Percentiles rank a stretch among this genome's conserved stretches.
These are phyloP conservation scores for Heterotis niloticus DNA, from an alignment of 2,113 vertebrate genomes.

Conservation along the genomic window DNA sequence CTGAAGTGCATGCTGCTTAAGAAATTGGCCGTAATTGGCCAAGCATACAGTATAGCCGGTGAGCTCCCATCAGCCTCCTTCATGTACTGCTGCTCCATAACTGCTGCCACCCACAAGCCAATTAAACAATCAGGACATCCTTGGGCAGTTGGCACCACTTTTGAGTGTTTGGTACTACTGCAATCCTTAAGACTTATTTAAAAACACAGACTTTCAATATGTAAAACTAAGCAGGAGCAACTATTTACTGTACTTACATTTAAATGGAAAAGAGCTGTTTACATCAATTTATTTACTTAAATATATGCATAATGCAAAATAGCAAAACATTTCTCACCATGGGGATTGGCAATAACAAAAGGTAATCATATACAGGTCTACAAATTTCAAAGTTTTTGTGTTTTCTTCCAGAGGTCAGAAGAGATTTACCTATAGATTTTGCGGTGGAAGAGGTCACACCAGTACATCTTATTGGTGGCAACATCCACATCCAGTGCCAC, in stretches of 20 bases:
- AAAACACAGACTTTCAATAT: not conserved
- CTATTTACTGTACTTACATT: not conserved
- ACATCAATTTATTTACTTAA: not conserved
- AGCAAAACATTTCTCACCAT: not conserved
- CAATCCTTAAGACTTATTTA: not conserved
- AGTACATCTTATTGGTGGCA: constrained; percentile 88
- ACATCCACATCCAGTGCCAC: constrained; percentile 93
- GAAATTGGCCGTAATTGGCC: constrained; percentile 22
- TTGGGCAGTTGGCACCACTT: not conserved
- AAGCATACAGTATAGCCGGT: not conserved
- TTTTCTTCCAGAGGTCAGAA: not conserved
- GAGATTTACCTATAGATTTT: constrained; percentile 89
- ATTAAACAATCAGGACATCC: not conserved
- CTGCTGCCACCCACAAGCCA: not conserved
- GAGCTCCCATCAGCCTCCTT: not conserved
- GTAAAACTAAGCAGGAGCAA: not conserved
- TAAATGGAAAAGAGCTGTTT: constrained; percentile 1
- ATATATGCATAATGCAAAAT: not conserved
- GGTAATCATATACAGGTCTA: too few relatives aligned
- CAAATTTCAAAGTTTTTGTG: not conserved
- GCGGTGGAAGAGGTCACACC: constrained; percentile 93
- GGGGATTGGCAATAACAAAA: constrained; percentile 25
- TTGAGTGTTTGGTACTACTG: not conserved
- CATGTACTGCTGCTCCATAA: not conserved
- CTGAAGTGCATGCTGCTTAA: constrained; percentile 25